Percentiles rank a stretch among this genome's conserved stretches.
Evolutionary conservation across 2,888 invertebrate species (phyloP).

Genomic region (Drosophila monieri): DNA sequence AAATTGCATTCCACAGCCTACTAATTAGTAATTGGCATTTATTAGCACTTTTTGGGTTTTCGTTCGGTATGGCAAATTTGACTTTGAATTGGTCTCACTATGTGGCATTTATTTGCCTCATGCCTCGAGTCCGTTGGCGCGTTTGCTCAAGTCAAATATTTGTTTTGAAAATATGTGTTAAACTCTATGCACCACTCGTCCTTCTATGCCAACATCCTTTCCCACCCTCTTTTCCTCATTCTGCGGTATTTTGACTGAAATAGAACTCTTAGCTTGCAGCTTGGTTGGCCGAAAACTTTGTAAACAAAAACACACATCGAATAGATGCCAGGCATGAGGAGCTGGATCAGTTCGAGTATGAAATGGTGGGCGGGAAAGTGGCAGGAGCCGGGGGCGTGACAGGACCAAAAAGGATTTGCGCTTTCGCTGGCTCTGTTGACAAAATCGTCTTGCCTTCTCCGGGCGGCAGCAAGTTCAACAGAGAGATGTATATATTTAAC

Average conservation of each 20-base stretch:
- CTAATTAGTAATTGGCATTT: not conserved
- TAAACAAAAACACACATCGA: conserved; percentile 57
- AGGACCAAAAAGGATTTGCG: conserved; percentile 28
- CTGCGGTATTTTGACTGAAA: conserved; percentile 48
- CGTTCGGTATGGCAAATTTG: not conserved
- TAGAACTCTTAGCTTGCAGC: conserved; percentile 40
- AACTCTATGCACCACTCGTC: conserved; percentile 41
- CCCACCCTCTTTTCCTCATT: conserved; percentile 16
- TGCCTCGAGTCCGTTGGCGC: conserved; percentile 42
- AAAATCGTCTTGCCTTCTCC: conserved; percentile 52
- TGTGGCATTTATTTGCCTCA: conserved; percentile 27
- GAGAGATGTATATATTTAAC: conserved; percentile 54
- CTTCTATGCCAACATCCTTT: conserved; percentile 3
- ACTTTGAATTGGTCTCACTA: conserved; percentile 10
- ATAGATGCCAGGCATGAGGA: conserved; percentile 27
- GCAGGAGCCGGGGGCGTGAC: not conserved
- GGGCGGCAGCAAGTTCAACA: conserved; percentile 4
- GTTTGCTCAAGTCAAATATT: conserved; percentile 71
- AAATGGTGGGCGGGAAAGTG: conserved; percentile 4
- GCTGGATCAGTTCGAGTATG: conserved; percentile 12
- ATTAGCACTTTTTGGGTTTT: not conserved
- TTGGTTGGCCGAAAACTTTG: conserved; percentile 53
- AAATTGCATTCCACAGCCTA: not conserved
- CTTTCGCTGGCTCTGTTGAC: conserved; percentile 58
- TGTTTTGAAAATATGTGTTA: conserved; percentile 74